These are phyloP conservation scores for Scaptodrosophila latifasciaeformis DNA, from an alignment of 2,888 invertebrate species.

Conservation along the genomic window DNA sequence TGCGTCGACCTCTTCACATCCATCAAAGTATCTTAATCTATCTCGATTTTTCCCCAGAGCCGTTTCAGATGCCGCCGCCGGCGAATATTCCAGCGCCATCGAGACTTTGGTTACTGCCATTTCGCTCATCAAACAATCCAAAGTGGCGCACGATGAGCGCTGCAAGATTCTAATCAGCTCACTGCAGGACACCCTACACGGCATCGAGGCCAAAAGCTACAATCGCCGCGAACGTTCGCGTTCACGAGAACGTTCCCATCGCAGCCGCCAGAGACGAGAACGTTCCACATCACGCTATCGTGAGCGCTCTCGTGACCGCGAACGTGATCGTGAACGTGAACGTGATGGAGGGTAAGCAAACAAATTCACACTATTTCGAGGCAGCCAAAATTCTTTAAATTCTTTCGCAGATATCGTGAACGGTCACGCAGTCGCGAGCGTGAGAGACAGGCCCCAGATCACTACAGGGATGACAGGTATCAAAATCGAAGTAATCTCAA, in stretches of 20 bases:
- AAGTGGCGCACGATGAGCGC: constrained; percentile 89
- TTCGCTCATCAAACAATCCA: constrained; percentile 98
- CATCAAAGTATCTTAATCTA: neutral
- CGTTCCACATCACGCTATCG: constrained; percentile 79
- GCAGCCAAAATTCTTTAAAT: neutral
- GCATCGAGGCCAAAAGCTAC: constrained; percentile 98
- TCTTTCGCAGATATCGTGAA: constrained; percentile 73
- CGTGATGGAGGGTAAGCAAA: constrained; percentile 77
- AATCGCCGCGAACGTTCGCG: constrained; percentile 82
- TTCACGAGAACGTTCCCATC: constrained; percentile 76
- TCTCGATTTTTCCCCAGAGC: constrained; percentile 78
- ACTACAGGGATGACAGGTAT: constrained; percentile 75
- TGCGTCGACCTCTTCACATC: too few relatives aligned
- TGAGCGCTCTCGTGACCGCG: constrained; percentile 83
- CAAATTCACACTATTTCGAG: neutral
- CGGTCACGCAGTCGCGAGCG: constrained; percentile 88
- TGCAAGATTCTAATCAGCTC: constrained; percentile 98
- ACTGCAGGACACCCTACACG: constrained; percentile 96
- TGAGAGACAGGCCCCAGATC: constrained; percentile 72
- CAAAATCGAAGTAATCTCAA: neutral
- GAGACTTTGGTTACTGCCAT: constrained; percentile 99
- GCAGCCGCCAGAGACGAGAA: constrained; percentile 74
- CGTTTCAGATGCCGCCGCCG: constrained; percentile 97
- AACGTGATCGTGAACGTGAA: constrained; percentile 76
- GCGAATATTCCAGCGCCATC: constrained; percentile 98